Evolutionary conservation across 2,888 invertebrate genomes (phyloP).

Genomic region (Timandra comae): DNA sequence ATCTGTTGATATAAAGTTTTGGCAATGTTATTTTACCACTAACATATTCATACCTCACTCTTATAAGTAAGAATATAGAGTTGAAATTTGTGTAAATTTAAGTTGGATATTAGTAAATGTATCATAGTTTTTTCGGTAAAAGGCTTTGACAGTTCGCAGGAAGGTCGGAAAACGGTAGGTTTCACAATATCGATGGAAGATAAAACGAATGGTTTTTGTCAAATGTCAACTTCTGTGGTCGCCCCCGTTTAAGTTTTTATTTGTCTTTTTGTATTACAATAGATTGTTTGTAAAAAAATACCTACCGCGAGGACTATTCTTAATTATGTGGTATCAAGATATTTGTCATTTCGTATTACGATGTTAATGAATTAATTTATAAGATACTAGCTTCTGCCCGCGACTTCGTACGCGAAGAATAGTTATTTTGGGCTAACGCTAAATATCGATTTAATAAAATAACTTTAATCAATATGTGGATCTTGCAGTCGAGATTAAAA

Average conservation of each 20-base stretch:
- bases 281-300: not conserved
- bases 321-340: too few relatives aligned
- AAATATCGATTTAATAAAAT: too few relatives aligned
- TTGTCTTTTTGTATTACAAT: conserved; percentile 1
- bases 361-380: too few relatives aligned
- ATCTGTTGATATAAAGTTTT: conserved; percentile 58
- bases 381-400: too few relatives aligned
- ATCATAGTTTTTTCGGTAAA: conserved; percentile 42
- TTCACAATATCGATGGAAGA: conserved; percentile 68
- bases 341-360: too few relatives aligned
- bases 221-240: conserved; percentile 74
- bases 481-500: too few relatives aligned
- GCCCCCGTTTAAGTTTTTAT: conserved; percentile 42
- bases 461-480: too few relatives aligned
- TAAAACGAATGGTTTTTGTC: conserved; percentile 67
- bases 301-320: not conserved
- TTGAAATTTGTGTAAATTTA: too few relatives aligned
- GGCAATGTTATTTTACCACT: conserved; percentile 11
- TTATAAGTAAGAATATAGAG: conserved; percentile 17
- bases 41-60: not conserved
- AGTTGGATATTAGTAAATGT: conserved; percentile 16
- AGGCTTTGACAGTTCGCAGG: conserved; percentile 72
- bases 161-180: conserved; percentile 69
- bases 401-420: too few relatives aligned
- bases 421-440: too few relatives aligned